Conservation (phyloP, 2,888 invertebrate species). For the Rotaria macrura region DNA sequence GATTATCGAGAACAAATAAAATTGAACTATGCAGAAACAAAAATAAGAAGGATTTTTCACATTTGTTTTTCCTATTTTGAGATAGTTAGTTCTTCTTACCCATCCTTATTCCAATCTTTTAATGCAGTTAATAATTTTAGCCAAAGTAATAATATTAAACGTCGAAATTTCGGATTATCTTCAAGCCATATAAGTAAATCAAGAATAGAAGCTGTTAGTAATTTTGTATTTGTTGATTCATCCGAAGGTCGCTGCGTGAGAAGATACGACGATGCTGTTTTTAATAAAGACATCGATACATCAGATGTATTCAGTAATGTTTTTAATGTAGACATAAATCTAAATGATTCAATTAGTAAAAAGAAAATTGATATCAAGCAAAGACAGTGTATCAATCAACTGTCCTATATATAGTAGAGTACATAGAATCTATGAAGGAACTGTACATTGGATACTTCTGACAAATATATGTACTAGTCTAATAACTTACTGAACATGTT, state of each 20-base stretch:
- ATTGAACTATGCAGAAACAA: too few species aligned
- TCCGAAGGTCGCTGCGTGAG: background rate
- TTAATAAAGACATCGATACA: background rate
- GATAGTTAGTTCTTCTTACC: background rate
- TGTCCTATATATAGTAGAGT: too few species aligned
- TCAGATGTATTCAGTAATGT: background rate
- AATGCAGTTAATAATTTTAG: slow-evolving; percentile 5
- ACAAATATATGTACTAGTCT: too few species aligned
- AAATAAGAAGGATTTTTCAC: background rate
- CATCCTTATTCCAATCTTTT: slow-evolving; percentile 19
- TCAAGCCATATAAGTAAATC: slow-evolving; percentile 8
- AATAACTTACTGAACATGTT: background rate
- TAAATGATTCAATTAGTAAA: background rate
- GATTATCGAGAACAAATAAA: background rate
- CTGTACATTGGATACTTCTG: too few species aligned
- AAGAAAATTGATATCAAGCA: too few species aligned
- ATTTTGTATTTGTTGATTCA: background rate
- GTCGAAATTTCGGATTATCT: slow-evolving; percentile 5
- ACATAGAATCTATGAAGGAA: too few species aligned
- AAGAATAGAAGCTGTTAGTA: background rate
- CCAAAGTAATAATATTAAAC: background rate
- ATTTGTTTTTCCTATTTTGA: background rate
- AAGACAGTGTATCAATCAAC: too few species aligned
- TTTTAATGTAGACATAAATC: background rate
- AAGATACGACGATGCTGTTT: background rate